phyloP scores from a whole-genome alignment of 1,140 invertebrate species.

The Sitodiplosis mosellana region DNA sequence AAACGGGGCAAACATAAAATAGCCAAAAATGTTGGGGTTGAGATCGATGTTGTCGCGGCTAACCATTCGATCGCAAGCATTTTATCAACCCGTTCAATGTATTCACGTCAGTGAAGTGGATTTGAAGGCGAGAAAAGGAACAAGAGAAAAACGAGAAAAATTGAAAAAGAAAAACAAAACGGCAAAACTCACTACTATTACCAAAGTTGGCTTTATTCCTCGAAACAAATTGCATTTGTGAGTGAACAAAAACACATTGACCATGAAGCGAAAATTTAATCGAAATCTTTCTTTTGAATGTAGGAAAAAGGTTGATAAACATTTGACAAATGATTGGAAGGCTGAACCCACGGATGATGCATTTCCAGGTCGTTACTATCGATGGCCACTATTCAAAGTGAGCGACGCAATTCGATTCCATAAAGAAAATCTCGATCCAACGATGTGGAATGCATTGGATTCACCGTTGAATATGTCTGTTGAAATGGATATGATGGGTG shows the following conservation, averaged over 20 bases:
- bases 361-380: constrained; percentile 37
- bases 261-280: background rate
- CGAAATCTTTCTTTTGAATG: constrained; percentile 14
- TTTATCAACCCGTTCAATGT: constrained; percentile 6
- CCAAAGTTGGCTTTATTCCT: constrained; percentile 26
- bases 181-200: constrained; percentile 44
- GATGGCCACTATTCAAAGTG: constrained; percentile 41
- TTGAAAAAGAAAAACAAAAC: constrained; percentile 51
- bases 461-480: constrained; percentile 40
- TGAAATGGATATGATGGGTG: constrained; percentile 51
- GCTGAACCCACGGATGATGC: constrained; percentile 43
- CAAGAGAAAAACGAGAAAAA: constrained; percentile 45
- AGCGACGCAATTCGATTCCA: constrained; percentile 52
- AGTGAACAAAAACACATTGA: background rate
- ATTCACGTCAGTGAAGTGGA: constrained; percentile 24
- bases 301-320: constrained; percentile 21
- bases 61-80: too few relatives aligned
- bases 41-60: too few relatives aligned
- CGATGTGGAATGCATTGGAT: constrained; percentile 49
- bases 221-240: constrained; percentile 29
- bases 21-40: too few relatives aligned
- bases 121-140: constrained; percentile 54
- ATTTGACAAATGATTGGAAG: constrained; percentile 37
- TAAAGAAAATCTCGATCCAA: constrained; percentile 56
- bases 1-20: too few relatives aligned